A percentile compares a stretch with the other conserved stretches of the same genome.
These are phyloP conservation scores for Zaprionus tsacasi DNA, from an alignment of 1,140 invertebrate genomes.

Conservation along the genomic window DNA sequence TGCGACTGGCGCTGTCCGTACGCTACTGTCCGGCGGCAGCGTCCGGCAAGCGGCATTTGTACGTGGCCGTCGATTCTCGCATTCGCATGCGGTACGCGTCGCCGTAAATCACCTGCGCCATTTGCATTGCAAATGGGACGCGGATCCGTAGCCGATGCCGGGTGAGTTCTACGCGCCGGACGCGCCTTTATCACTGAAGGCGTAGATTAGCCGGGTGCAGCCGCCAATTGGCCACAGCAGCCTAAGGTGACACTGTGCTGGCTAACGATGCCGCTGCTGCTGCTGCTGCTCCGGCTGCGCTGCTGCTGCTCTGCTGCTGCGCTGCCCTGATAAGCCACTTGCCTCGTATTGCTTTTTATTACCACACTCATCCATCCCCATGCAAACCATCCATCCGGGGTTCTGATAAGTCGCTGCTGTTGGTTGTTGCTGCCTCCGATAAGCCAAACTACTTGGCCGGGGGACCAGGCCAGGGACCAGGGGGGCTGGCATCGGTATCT, in stretches of 20 bases:
- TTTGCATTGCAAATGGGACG: slow-evolving; percentile 54
- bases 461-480: no score
- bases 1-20: slow-evolving; percentile 26
- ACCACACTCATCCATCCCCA: slow-evolving; percentile 7
- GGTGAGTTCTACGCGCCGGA: slow-evolving; percentile 18
- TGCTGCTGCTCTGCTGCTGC: slow-evolving; percentile 20
- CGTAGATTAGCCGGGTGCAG: slow-evolving; percentile 43
- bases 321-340: slow-evolving; percentile 20
- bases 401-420: slow-evolving; percentile 19
- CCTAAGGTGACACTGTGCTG: slow-evolving; percentile 20
- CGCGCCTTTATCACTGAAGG: slow-evolving; percentile 44
- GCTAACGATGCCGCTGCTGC: not conserved
- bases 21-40: slow-evolving; percentile 39
- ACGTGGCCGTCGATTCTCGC: slow-evolving; percentile 11
- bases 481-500: slow-evolving; percentile 8
- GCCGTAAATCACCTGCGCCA: slow-evolving; percentile 47
- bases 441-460: slow-evolving; percentile 14
- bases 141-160: not conserved
- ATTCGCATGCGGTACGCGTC: slow-evolving; percentile 47
- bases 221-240: slow-evolving; percentile 16
- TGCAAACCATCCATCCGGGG: slow-evolving; percentile 1
- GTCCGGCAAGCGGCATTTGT: slow-evolving; percentile 37
- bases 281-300: not conserved
- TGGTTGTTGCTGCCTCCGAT: slow-evolving; percentile 20
- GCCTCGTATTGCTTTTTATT: slow-evolving; percentile 24